phyloP scores from a whole-genome alignment of 2,888 invertebrate species.

The Ditula angustiorana region DNA sequence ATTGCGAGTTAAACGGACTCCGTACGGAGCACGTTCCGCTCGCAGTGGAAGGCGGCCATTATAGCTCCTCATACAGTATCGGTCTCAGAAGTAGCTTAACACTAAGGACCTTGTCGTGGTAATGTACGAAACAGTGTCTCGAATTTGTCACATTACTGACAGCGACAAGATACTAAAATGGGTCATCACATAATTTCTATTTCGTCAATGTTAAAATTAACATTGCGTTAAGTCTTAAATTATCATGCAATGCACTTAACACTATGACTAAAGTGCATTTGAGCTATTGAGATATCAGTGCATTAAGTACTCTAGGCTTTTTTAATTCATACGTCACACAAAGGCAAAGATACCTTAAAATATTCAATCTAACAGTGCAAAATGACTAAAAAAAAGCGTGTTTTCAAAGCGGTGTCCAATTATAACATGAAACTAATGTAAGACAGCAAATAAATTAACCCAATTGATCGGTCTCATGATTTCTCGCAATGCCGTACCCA shows the following conservation, averaged over 20 bases:
- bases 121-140: no score
- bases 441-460: slow-evolving; percentile 57
- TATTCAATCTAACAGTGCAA: slow-evolving; percentile 2
- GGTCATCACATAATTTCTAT: no score
- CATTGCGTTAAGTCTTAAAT: background rate
- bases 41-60: no score
- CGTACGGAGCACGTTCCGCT: no score
- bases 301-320: background rate
- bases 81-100: no score
- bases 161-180: no score
- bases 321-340: background rate
- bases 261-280: background rate
- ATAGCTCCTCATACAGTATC: no score
- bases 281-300: no score
- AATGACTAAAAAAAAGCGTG: slow-evolving; percentile 15
- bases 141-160: no score
- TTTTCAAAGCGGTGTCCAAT: slow-evolving; percentile 8
- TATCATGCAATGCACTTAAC: background rate
- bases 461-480: slow-evolving; percentile 68
- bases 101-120: no score
- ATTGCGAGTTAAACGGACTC: no score
- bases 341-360: background rate
- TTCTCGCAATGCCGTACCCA: slow-evolving; percentile 69
- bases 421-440: slow-evolving; percentile 4
- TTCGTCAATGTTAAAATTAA: background rate